These are phyloP conservation scores for Drosophila grimshawi DNA, from an alignment of 1,140 invertebrate genomes.

Conservation along the genomic window DNA sequence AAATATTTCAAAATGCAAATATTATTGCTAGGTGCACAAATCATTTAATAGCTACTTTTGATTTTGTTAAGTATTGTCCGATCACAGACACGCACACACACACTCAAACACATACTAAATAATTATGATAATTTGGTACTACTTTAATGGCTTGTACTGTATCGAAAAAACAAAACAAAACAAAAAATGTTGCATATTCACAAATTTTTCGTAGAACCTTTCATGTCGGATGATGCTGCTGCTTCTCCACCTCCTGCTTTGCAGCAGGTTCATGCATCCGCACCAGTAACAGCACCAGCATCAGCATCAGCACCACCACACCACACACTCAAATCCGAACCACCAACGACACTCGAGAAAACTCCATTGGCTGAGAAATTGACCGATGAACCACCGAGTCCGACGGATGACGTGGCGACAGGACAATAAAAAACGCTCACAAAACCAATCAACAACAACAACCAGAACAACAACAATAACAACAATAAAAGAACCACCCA, in stretches of 20 bases:
- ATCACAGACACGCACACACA: slow-evolving; percentile 2
- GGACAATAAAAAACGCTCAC: slow-evolving; percentile 62
- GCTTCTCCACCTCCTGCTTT: slow-evolving; percentile 61
- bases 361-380: slow-evolving; percentile 79
- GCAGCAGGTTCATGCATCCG: slow-evolving; percentile 60
- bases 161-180: slow-evolving; percentile 31
- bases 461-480: slow-evolving; percentile 28
- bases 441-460: slow-evolving; percentile 31
- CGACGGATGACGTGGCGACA: slow-evolving; percentile 73
- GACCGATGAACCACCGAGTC: slow-evolving; percentile 73
- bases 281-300: slow-evolving; percentile 55
- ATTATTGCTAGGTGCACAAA: slow-evolving; percentile 71
- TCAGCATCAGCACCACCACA: slow-evolving; percentile 57
- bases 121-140: slow-evolving; percentile 18
- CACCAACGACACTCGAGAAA: slow-evolving; percentile 74
- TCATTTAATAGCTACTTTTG: slow-evolving; percentile 44
- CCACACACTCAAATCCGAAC: slow-evolving; percentile 74
- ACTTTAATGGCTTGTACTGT: slow-evolving; percentile 46
- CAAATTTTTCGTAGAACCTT: slow-evolving; percentile 76
- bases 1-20: slow-evolving; percentile 53
- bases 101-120: slow-evolving; percentile 2
- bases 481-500: slow-evolving; percentile 37
- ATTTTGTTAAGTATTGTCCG: slow-evolving; percentile 10
- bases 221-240: slow-evolving; percentile 76
- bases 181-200: slow-evolving; percentile 49